A percentile compares a stretch with the other conserved stretches of the same genome.
phyloP scores from a whole-genome alignment of 2,888 invertebrate species.

The Deilephila porcellus region DNA sequence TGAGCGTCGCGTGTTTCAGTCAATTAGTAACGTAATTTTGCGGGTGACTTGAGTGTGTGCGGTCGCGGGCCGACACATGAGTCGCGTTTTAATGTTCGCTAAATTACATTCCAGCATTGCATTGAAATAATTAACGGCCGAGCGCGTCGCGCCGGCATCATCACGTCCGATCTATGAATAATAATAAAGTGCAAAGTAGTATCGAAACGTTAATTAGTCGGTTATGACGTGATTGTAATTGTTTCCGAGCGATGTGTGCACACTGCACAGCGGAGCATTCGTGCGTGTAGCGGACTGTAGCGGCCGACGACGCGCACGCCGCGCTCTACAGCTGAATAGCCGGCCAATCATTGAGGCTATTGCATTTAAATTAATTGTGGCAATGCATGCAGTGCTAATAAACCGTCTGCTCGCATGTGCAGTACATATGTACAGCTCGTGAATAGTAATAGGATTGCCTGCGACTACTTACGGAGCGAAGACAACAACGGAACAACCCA shows the following conservation, averaged over 20 bases:
- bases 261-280: slow-evolving; percentile 48
- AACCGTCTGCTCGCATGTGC: slow-evolving; percentile 54
- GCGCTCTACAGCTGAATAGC: slow-evolving; percentile 56
- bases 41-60: slow-evolving; percentile 83
- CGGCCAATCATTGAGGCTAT: slow-evolving; percentile 76
- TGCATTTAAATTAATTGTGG: slow-evolving; percentile 80
- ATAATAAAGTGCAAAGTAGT: slow-evolving; percentile 41
- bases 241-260: slow-evolving; percentile 47
- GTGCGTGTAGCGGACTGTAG: slow-evolving; percentile 53
- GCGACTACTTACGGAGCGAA: slow-evolving; percentile 69
- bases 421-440: slow-evolving; percentile 42
- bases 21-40: slow-evolving; percentile 85
- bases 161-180: slow-evolving; percentile 39
- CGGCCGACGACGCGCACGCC: slow-evolving; percentile 33
- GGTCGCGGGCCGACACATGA: slow-evolving; percentile 66
- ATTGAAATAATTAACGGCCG: slow-evolving; percentile 24
- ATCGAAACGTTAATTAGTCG: slow-evolving; percentile 49
- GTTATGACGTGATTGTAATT: slow-evolving; percentile 53
- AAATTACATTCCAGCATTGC: slow-evolving; percentile 38
- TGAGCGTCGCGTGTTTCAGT: slow-evolving; percentile 85
- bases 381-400: slow-evolving; percentile 69
- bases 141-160: slow-evolving; percentile 32
- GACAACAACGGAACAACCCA: slow-evolving; percentile 21
- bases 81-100: slow-evolving; percentile 64
- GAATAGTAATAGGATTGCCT: slow-evolving; percentile 71